These are phyloP conservation scores for Triplophysa dalaica DNA, from an alignment of 2,113 vertebrate genomes.

Conservation along the genomic window DNA sequence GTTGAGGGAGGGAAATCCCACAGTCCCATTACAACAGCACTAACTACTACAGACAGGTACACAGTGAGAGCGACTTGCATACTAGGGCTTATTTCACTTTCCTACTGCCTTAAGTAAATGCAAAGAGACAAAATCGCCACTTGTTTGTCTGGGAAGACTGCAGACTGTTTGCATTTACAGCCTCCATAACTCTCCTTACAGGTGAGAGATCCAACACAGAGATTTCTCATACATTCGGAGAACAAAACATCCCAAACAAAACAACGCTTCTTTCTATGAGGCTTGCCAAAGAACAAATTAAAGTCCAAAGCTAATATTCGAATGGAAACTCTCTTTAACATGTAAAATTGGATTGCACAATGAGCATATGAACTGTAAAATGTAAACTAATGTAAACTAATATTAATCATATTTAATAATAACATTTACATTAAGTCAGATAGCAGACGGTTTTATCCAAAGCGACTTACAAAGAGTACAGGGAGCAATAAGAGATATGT, in stretches of 20 bases:
- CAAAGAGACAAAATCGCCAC: neutral
- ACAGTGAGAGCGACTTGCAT: neutral
- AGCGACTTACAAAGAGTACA: too few species aligned
- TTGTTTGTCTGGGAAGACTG: neutral
- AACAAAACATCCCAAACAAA: neutral
- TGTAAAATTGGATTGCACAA: neutral
- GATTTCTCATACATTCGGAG: neutral
- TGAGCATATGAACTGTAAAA: too few species aligned
- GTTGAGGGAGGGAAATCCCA: neutral
- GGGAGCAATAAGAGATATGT: too few species aligned
- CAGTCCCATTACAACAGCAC: conserved; percentile 12
- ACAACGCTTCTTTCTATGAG: neutral
- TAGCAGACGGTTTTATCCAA: too few species aligned
- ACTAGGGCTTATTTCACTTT: neutral
- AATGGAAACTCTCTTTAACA: conserved; percentile 9
- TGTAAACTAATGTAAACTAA: too few species aligned
- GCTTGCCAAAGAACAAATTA: neutral
- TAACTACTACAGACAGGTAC: conserved; percentile 22
- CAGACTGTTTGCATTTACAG: conserved; percentile 1
- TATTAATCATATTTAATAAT: neutral
- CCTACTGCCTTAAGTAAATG: neutral
- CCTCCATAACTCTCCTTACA: neutral
- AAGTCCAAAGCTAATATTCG: neutral
- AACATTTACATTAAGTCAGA: too few species aligned
- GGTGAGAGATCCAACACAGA: neutral